Evolutionary conservation across 2,888 invertebrate genomes (phyloP).

Genomic region (Polylopha cassiicola): DNA sequence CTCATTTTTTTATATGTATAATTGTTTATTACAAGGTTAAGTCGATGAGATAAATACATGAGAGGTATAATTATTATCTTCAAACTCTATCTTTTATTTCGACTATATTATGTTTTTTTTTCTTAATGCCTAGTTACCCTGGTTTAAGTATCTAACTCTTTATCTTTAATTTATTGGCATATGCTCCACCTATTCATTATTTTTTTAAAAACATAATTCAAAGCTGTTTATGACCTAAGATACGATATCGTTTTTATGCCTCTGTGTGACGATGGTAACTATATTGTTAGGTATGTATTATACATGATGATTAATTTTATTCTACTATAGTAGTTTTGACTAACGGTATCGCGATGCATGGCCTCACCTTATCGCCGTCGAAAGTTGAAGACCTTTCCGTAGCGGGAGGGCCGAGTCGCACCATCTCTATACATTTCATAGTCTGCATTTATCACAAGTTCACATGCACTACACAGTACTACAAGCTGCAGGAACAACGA

Average conservation of each 20-base stretch:
- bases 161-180: too few relatives aligned
- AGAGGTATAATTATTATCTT: too few relatives aligned
- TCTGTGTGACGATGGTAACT: neutral
- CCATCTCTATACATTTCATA: conserved; percentile 73
- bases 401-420: conserved; percentile 54
- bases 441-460: conserved; percentile 53
- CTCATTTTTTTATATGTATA: too few relatives aligned
- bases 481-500: conserved; percentile 11
- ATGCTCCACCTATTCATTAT: too few relatives aligned
- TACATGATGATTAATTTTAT: conserved; percentile 5
- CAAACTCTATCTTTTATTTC: too few relatives aligned
- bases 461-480: conserved; percentile 23
- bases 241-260: conserved; percentile 5
- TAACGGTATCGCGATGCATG: conserved; percentile 36
- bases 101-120: too few relatives aligned
- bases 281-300: neutral
- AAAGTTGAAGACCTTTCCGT: conserved; percentile 54
- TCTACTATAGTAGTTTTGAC: neutral
- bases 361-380: conserved; percentile 63
- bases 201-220: conserved; percentile 2
- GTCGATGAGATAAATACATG: too few relatives aligned
- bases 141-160: too few relatives aligned
- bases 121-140: too few relatives aligned
- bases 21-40: too few relatives aligned
- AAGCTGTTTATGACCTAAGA: neutral